These are phyloP conservation scores for Poecilia wingei DNA, from an alignment of 2,797 vertebrate species.

Conservation along the genomic window DNA sequence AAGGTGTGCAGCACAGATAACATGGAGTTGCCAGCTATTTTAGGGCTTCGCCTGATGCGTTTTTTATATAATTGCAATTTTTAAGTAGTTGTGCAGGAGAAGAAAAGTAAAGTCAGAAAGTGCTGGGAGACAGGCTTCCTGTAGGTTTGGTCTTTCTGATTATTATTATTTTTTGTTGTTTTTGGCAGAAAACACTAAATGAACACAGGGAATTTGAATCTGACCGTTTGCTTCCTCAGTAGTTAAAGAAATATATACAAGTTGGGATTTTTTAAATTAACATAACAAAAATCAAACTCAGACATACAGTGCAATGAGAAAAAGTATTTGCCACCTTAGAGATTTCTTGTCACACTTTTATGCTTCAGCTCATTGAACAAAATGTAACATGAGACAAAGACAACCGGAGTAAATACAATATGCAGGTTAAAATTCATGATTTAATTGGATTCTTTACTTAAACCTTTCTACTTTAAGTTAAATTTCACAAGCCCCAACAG, in stretches of 20 bases:
- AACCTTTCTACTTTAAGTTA: too few relatives aligned
- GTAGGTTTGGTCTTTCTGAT: not conserved
- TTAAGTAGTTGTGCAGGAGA: not conserved
- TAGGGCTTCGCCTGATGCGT: not conserved
- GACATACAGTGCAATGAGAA: not conserved
- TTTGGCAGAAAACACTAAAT: not conserved
- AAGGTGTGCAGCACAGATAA: slow-evolving; percentile 4
- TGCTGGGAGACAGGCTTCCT: not conserved
- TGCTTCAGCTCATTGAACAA: not conserved
- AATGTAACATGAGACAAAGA: not conserved
- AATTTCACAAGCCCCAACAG: not conserved
- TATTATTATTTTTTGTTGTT: not conserved
- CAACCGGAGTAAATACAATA: not conserved
- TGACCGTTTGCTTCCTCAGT: not conserved
- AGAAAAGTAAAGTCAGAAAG: not conserved
- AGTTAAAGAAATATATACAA: not conserved
- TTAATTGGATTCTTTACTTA: not conserved
- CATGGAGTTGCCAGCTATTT: not conserved
- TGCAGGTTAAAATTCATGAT: not conserved
- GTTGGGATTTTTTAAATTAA: not conserved
- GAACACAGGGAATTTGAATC: not conserved
- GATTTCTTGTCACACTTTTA: not conserved
- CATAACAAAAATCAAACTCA: not conserved
- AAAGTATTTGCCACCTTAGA: not conserved
- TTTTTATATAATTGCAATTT: not conserved